These are phyloP conservation scores for Apodemia zela DNA, from an alignment of 2,888 invertebrate genomes.

Conservation along the genomic window DNA sequence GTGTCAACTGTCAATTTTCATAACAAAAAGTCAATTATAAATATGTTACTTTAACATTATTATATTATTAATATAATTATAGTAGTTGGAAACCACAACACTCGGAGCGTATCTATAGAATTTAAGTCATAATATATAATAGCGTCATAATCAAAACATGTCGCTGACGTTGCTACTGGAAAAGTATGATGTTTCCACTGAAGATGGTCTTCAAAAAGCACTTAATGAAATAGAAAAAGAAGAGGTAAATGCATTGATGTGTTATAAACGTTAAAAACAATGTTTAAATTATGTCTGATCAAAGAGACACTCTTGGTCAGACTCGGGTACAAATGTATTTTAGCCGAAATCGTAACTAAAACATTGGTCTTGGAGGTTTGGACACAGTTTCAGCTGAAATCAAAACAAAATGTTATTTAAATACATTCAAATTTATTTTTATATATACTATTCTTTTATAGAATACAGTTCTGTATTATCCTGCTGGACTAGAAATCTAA, in stretches of 20 bases:
- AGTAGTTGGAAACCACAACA: not conserved
- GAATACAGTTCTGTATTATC: no score
- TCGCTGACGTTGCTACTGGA: constrained; percentile 57
- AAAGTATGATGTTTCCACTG: constrained; percentile 74
- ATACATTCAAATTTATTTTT: no score
- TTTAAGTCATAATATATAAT: not conserved
- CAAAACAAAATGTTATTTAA: no score
- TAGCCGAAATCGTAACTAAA: no score
- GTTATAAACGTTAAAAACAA: not conserved
- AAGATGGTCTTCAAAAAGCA: constrained; percentile 79
- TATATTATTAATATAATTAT: not conserved
- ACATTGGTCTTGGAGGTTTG: no score
- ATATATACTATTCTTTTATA: no score
- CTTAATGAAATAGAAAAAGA: constrained; percentile 79
- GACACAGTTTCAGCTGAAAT: no score
- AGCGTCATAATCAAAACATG: constrained; percentile 24
- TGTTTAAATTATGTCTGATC: not conserved
- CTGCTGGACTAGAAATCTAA: no score
- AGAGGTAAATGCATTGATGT: constrained; percentile 59
- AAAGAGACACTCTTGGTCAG: no score
- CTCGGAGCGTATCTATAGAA: not conserved
- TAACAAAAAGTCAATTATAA: not conserved
- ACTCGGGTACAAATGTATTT: no score
- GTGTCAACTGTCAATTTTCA: not conserved
- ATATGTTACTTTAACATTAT: not conserved